Conservation (phyloP, 2,888 invertebrate species). For the Rhagonycha lutea region DNA sequence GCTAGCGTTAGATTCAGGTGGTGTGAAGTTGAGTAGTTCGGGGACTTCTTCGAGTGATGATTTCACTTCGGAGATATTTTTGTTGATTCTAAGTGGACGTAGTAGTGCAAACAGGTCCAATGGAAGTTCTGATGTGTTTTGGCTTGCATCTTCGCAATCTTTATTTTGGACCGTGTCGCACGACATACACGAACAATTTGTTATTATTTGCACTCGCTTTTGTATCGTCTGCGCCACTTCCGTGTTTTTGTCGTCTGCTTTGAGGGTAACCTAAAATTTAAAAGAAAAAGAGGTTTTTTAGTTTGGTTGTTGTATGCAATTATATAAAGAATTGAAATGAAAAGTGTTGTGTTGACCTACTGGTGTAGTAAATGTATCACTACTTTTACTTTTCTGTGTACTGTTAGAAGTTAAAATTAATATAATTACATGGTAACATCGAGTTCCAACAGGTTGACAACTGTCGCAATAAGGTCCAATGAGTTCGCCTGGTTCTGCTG, state of each 20-base stretch:
- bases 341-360: not conserved
- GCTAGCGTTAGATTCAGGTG: slow-evolving; percentile 1
- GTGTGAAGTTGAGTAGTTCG: slow-evolving; percentile 34
- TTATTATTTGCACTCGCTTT: slow-evolving; percentile 68
- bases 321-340: not conserved
- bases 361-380: not conserved
- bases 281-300: not conserved
- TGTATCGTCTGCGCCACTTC: slow-evolving; percentile 59
- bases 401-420: slow-evolving; percentile 3
- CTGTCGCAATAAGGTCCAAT: slow-evolving; percentile 71
- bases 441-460: slow-evolving; percentile 66
- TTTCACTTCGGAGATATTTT: slow-evolving; percentile 28
- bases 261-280: slow-evolving; percentile 59
- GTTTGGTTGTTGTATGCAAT: not conserved
- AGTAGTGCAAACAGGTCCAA: slow-evolving; percentile 45
- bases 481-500: slow-evolving; percentile 68
- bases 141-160: slow-evolving; percentile 56
- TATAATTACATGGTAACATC: slow-evolving; percentile 64
- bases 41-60: slow-evolving; percentile 44
- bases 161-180: slow-evolving; percentile 59
- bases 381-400: not conserved
- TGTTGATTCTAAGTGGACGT: slow-evolving; percentile 40
- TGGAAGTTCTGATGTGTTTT: slow-evolving; percentile 56
- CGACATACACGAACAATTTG: slow-evolving; percentile 67
- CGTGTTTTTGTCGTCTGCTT: slow-evolving; percentile 60